Evolutionary conservation across 2,888 invertebrate genomes (phyloP).

Genomic region (Ophonus ardosiacus): DNA sequence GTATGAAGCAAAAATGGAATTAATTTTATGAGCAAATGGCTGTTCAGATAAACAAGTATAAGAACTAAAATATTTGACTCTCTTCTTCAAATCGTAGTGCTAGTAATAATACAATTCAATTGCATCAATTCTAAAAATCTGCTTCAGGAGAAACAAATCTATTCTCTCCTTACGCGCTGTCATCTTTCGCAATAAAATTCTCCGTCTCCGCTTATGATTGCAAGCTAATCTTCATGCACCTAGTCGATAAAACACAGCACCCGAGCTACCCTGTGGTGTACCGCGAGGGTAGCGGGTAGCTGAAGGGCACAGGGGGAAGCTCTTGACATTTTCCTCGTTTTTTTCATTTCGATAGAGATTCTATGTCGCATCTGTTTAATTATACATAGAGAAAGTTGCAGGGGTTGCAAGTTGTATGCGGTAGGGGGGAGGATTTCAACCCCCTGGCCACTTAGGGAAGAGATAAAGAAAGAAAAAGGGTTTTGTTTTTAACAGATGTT

Average conservation of each 20-base stretch:
- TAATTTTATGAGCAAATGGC: too few relatives aligned
- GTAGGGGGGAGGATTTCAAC: background rate
- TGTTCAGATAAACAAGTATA: too few relatives aligned
- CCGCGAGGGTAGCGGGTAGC: background rate
- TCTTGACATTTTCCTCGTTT: constrained; percentile 52
- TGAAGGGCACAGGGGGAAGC: background rate
- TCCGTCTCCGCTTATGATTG: background rate
- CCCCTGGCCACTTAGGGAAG: background rate
- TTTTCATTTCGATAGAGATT: constrained; percentile 58
- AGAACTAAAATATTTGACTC: too few relatives aligned
- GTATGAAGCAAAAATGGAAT: too few relatives aligned
- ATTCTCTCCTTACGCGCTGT: too few relatives aligned
- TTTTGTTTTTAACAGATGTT: too few relatives aligned
- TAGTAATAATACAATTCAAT: too few relatives aligned
- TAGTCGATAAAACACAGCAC: constrained; percentile 60
- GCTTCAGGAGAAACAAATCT: too few relatives aligned
- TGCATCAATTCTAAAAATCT: too few relatives aligned
- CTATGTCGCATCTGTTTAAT: constrained; percentile 56
- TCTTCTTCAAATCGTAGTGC: too few relatives aligned
- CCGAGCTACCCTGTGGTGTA: constrained; percentile 6
- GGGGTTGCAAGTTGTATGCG: background rate
- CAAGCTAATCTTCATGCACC: constrained; percentile 57
- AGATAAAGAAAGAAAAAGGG: background rate
- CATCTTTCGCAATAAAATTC: background rate
- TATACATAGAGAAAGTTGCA: constrained; percentile 51